phyloP scores from a whole-genome alignment of 2,797 vertebrate genomes.

The Enteromius thamalakanensis region DNA sequence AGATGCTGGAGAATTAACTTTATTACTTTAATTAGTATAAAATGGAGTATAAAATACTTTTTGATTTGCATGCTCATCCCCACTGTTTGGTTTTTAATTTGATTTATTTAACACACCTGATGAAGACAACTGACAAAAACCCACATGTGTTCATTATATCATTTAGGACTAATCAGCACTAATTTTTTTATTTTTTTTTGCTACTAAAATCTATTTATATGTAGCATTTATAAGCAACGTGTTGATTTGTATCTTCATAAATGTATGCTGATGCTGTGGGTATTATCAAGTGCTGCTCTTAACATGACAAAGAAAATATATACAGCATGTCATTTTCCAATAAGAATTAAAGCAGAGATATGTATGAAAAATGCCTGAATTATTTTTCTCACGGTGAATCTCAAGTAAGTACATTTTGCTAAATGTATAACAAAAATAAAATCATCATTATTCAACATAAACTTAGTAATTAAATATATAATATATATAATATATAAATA shows the following conservation, averaged over 20 bases:
- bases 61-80: background rate
- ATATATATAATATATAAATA: background rate
- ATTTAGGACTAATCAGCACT: background rate
- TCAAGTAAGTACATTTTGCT: background rate
- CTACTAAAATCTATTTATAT: too few relatives aligned
- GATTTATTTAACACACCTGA: background rate
- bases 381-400: background rate
- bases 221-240: background rate
- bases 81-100: background rate
- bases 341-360: background rate
- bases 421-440: background rate
- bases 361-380: background rate
- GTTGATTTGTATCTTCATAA: background rate
- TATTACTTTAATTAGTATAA: background rate
- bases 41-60: background rate
- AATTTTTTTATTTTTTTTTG: slow-evolving; percentile 3
- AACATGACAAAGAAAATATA: background rate
- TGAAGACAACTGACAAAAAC: background rate
- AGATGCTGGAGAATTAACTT: background rate
- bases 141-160: background rate
- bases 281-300: slow-evolving; percentile 1
- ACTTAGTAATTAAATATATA: background rate
- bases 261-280: slow-evolving; percentile 6
- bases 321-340: background rate
- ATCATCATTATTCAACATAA: background rate